Base-by-base conservation (phyloP, 2,888 invertebrate genomes). In the Zygogramma bicolorata region DNA sequence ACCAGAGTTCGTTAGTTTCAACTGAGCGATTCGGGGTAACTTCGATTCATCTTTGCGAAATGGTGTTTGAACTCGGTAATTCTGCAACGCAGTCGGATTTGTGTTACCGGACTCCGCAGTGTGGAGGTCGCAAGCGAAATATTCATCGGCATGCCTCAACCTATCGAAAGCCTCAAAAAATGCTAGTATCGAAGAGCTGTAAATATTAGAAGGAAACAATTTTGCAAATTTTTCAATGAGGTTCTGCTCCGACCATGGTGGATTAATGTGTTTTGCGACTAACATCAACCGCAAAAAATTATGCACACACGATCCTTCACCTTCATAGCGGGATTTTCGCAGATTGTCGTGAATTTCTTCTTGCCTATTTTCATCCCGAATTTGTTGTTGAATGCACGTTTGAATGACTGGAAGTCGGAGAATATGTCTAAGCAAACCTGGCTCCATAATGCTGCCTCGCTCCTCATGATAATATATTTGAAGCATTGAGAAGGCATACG, bases 401-500 rank as follows among this genome's bases (percentile, higher is more conserved):
- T 62, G 25, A 42, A 42, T 25, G 40, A n/a, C 20, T 25, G 6
- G 8, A 62, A 62, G 18, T 57, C 57, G 6, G n/a, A 10, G 3
- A 57, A 13, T 25, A 13, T 22, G 22, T 57, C 22, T 57, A 61
- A 8, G n/a, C 13, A 34, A 38, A 5, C 34, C 15, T 61, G 31
- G 13, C 31, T 22, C 61, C 61, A 31, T 15, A n/a, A 40, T 38
- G 22, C 34, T 15, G 61, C 61, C n/a, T 38, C 61, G 13, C 61
- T 20, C 38, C 38, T 61, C 13, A 61, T 29, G 18, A 61, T 61
- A 4, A 61, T 20, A 38, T 61, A 61, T 40, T 61, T 61, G 40
- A 40, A 61, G n/a, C 38, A 38, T 15, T 61, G 38, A 40, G 15
- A 61, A 7, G 61, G 34, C 6, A 61, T 38, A 38, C 22, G 27